These are phyloP conservation scores for Aelia acuminata DNA, from an alignment of 2,888 invertebrate species.

Conservation along the genomic window DNA sequence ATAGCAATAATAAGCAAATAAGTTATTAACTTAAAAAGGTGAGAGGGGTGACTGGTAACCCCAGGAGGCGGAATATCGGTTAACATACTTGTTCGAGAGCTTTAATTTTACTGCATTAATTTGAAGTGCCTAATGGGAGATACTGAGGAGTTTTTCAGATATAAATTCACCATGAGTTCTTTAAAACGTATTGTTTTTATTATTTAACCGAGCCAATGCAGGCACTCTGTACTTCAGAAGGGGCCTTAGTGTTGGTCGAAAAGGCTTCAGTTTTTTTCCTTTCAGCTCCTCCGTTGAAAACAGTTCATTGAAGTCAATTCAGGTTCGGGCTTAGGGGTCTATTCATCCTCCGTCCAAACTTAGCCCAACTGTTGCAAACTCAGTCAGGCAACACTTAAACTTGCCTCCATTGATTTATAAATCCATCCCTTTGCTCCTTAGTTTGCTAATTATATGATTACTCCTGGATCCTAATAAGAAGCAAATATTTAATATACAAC, in stretches of 20 bases:
- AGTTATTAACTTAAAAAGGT: no score
- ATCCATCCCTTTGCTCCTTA: slow-evolving; percentile 18
- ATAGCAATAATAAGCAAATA: no score
- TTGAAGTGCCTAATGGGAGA: background rate
- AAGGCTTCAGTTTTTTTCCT: background rate
- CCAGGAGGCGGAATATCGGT: no score
- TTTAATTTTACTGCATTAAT: no score
- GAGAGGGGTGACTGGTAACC: no score
- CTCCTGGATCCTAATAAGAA: background rate
- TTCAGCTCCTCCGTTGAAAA: background rate
- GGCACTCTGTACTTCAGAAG: background rate
- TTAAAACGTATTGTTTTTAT: background rate
- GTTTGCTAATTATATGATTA: slow-evolving; percentile 27
- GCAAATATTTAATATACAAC: background rate
- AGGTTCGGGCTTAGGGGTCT: slow-evolving; percentile 22
- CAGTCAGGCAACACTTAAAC: slow-evolving; percentile 45
- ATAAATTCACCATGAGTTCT: background rate
- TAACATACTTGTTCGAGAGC: no score
- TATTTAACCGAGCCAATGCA: background rate
- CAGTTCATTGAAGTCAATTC: slow-evolving; percentile 21
- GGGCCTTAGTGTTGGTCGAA: background rate
- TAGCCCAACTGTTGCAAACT: slow-evolving; percentile 33
- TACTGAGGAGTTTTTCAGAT: background rate
- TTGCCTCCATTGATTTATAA: slow-evolving; percentile 49
- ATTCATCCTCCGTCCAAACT: slow-evolving; percentile 31